Base-by-base conservation (phyloP, 2,113 vertebrate genomes). In the Artemisiospiza belli region DNA sequence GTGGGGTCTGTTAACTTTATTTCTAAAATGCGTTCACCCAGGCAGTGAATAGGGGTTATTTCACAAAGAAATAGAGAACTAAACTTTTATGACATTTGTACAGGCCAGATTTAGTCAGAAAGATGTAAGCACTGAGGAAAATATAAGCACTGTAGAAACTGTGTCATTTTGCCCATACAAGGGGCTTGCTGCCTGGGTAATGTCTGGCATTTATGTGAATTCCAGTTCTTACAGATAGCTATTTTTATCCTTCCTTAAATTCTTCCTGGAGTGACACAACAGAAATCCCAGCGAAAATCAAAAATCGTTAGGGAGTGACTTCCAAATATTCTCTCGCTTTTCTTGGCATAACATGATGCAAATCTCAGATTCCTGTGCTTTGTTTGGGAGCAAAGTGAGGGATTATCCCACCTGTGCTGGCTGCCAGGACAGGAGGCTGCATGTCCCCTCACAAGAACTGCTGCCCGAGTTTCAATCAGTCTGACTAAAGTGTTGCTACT, bases 161-260 rank as follows among this genome's bases (percentile, higher is more conserved):
- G 21, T 95, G 67, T 82, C 67, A 82, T 89, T 96, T 96, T 97
- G 87, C 81, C 94, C 89, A 95, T 95, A 96, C 58, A 96, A 95
- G 91, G 87, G 51, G 17, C 80, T 82, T 49, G 80, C 82, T 91
- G 62, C 61, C 72, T 94, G 72, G 39, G 87, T 94, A 61, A 54
- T 49, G 37, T 88, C 90, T 97, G 88, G 78, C 43, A 25, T 96
- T 96, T 97, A 88, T 88, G 41, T 80, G 62, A 87, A 94, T 95
- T 96, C 47, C 41, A 85, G 31, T 81, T 79, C 63, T 93, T 92
- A 70, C 55, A 68, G 55, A 95, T 91, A 94, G 17, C 90, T 95
- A 93, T 95, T 96, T 97, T 97, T 96, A 88, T 74, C 70, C 58
- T 83, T 74, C 70, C 59, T 90, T 87, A 94, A 96, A 96, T 96